These are phyloP conservation scores for Drosophila greeni DNA, from an alignment of 2,888 invertebrate species.

Conservation along the genomic window DNA sequence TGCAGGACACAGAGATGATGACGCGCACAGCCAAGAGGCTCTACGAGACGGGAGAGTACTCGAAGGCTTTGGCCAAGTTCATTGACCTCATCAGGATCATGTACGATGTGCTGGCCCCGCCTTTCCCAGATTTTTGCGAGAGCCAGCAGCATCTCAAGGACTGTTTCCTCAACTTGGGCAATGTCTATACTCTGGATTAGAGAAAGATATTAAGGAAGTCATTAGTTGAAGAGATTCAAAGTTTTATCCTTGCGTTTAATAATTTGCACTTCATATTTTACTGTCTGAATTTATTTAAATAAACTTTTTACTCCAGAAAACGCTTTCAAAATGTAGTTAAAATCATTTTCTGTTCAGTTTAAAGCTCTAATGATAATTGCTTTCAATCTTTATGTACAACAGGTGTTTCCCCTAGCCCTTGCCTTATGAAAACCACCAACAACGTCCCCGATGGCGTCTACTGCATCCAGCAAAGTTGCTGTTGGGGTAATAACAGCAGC, in stretches of 20 bases:
- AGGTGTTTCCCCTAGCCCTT: neutral
- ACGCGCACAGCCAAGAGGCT: constrained; percentile 82
- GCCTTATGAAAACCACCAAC: constrained; percentile 32
- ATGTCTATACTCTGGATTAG: constrained; percentile 73
- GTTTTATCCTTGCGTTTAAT: neutral
- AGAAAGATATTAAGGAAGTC: too few relatives aligned
- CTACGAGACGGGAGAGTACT: constrained; percentile 82
- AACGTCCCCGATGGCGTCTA: constrained; percentile 48
- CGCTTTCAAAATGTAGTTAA: neutral
- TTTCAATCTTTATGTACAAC: constrained; percentile 8
- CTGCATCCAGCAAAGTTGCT: constrained; percentile 63
- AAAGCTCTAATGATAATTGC: neutral
- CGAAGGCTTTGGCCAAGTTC: constrained; percentile 83
- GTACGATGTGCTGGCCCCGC: constrained; percentile 84
- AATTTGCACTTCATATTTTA: neutral
- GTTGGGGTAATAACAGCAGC: constrained; percentile 59
- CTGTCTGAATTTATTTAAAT: neutral
- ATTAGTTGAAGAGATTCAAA: neutral
- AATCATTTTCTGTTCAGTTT: neutral
- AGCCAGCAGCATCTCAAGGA: constrained; percentile 86
- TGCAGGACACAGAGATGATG: constrained; percentile 87
- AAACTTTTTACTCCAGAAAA: neutral
- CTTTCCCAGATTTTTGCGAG: constrained; percentile 86
- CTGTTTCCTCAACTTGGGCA: constrained; percentile 84
- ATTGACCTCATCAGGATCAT: constrained; percentile 84